Evolutionary conservation across 2,113 vertebrate species (phyloP).

Genomic region (Melanostigma gelatinosum): DNA sequence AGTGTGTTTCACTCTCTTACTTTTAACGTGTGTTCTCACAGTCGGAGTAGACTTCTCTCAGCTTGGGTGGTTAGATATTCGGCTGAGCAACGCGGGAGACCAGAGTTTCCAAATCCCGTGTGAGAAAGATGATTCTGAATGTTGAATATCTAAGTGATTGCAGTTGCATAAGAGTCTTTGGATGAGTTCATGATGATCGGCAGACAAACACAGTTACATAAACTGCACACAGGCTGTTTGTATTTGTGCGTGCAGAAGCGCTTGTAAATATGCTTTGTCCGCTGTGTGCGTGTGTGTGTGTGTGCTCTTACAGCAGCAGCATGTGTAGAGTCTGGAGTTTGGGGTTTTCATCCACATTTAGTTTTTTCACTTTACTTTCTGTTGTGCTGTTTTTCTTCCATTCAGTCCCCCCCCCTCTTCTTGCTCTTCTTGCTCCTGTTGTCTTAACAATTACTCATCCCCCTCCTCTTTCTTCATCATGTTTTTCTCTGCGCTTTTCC

Average conservation of each 20-base stretch:
- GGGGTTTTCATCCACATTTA: constrained; percentile 4
- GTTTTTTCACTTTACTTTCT: constrained; percentile 10
- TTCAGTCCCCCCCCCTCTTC: not conserved
- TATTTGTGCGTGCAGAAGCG: not conserved
- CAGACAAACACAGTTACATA: constrained; percentile 64
- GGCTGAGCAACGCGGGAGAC: constrained; percentile 26
- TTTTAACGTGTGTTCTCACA: not conserved
- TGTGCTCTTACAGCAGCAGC: not conserved
- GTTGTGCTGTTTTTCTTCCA: not conserved
- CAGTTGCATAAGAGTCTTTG: constrained; percentile 56
- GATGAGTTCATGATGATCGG: constrained; percentile 51
- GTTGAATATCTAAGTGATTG: constrained; percentile 56
- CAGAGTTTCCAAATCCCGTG: constrained; percentile 31
- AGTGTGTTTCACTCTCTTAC: not conserved
- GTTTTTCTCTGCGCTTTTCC: not conserved
- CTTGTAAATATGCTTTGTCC: constrained; percentile 6
- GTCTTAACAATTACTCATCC: constrained; percentile 27
- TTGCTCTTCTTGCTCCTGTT: constrained; percentile 19
- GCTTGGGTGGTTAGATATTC: constrained; percentile 34
- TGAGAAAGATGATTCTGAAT: constrained; percentile 39
- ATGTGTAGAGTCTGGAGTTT: not conserved
- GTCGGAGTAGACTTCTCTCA: constrained; percentile 19
- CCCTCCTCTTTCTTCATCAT: not conserved
- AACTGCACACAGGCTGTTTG: constrained; percentile 44
- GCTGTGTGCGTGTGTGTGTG: not conserved